Evolutionary conservation across 2,888 invertebrate species (phyloP).

Genomic region (Coecobrya sp.): DNA sequence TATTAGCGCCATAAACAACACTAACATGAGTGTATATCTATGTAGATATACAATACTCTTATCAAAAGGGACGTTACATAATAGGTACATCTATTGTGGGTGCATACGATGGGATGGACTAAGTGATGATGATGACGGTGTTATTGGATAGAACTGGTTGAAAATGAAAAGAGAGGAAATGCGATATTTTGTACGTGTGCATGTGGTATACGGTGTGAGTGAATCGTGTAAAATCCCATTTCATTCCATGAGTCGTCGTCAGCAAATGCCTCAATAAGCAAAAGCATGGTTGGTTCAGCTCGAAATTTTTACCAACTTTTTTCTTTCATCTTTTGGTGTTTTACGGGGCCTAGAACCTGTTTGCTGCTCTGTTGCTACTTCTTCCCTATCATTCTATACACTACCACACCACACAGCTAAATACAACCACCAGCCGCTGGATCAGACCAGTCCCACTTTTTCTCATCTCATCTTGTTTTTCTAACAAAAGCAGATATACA

Average conservation of each 20-base stretch:
- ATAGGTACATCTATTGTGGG: no score
- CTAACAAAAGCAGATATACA: not conserved
- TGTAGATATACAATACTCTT: not conserved
- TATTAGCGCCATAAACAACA: not conserved
- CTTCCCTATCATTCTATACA: not conserved
- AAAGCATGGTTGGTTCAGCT: not conserved
- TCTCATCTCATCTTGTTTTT: not conserved
- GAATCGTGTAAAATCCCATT: slow-evolving; percentile 61
- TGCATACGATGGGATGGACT: not conserved
- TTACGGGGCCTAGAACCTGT: not conserved
- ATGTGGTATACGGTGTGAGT: slow-evolving; percentile 30
- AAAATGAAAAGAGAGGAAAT: slow-evolving; percentile 36
- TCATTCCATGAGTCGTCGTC: slow-evolving; percentile 45
- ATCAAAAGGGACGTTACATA: not conserved
- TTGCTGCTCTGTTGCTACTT: not conserved
- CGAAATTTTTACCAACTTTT: slow-evolving; percentile 38
- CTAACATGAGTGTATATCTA: not conserved
- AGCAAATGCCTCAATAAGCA: slow-evolving; percentile 62
- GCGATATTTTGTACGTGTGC: slow-evolving; percentile 39
- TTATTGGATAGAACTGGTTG: slow-evolving; percentile 21
- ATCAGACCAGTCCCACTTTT: not conserved
- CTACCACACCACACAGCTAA: not conserved
- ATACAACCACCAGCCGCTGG: not conserved
- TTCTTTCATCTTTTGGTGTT: slow-evolving; percentile 14
- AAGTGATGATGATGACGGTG: slow-evolving; percentile 41